phyloP scores from a whole-genome alignment of 2,113 vertebrate genomes.

The Oncorhynchus clarkii region DNA sequence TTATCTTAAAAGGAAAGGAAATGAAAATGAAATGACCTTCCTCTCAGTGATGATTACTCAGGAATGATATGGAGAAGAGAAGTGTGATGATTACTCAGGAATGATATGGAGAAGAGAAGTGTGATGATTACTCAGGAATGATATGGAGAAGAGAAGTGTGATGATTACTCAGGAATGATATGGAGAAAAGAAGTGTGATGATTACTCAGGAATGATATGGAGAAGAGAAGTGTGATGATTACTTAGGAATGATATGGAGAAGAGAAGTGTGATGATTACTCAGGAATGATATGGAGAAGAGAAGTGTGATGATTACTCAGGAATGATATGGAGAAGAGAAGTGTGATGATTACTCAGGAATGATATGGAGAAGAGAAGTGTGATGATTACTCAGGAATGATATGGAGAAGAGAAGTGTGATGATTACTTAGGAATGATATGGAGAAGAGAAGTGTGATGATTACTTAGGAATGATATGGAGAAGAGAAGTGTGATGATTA shows the following conservation, averaged over 20 bases:
- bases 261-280: no score
- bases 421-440: constrained; percentile 40
- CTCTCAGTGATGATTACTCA: constrained; percentile 33
- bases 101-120: no score
- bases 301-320: constrained; percentile 4
- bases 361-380: constrained; percentile 22
- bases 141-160: no score
- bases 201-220: no score
- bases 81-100: background rate
- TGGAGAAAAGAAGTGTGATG: no score
- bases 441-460: constrained; percentile 10
- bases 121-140: no score
- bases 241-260: no score
- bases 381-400: constrained; percentile 37
- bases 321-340: constrained; percentile 20
- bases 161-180: no score
- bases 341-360: constrained; percentile 34
- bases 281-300: no score
- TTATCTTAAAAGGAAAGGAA: constrained; percentile 43
- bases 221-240: no score
- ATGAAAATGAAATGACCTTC: constrained; percentile 43
- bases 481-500: constrained; percentile 27
- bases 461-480: constrained; percentile 38
- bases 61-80: constrained; percentile 23
- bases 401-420: constrained; percentile 22